A percentile compares a stretch with the other conserved stretches of the same genome.
phyloP scores from a whole-genome alignment of 2,888 invertebrate species.

The Colostygia pectinataria region DNA sequence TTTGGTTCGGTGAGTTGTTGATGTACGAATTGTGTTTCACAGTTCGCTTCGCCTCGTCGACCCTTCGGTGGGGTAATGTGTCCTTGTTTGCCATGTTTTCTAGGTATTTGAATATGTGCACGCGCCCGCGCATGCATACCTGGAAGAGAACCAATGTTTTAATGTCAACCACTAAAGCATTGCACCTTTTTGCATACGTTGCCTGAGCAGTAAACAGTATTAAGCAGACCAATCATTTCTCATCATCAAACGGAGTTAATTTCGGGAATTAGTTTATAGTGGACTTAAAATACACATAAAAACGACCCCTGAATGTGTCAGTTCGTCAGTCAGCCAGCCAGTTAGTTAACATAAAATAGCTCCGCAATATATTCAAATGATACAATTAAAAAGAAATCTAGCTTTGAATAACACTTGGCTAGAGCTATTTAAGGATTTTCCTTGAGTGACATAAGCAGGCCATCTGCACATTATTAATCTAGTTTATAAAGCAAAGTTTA shows the following conservation, averaged over 20 bases:
- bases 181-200: too few species aligned
- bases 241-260: too few species aligned
- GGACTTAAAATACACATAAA: too few species aligned
- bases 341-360: too few species aligned
- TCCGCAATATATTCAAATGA: conserved; percentile 7
- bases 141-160: conserved; percentile 54
- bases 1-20: conserved; percentile 57
- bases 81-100: conserved; percentile 93
- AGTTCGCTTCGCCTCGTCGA: conserved; percentile 75
- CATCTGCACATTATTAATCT: conserved; percentile 15
- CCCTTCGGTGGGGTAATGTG: conserved; percentile 73
- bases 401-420: conserved; percentile 1
- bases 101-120: conserved; percentile 97
- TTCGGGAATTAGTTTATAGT: too few species aligned
- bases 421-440: conserved; percentile 18
- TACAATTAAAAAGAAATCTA: conserved; percentile 10
- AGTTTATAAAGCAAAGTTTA: conserved; percentile 4
- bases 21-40: conserved; percentile 72
- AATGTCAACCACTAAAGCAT: too few species aligned
- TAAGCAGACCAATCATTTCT: too few species aligned
- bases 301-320: too few species aligned
- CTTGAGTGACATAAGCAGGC: conserved; percentile 17
- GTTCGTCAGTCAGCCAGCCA: too few species aligned
- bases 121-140: conserved; percentile 95
- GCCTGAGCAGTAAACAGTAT: too few species aligned